These are phyloP conservation scores for Plagiodera versicolora DNA, from an alignment of 2,888 invertebrate genomes.

Conservation along the genomic window DNA sequence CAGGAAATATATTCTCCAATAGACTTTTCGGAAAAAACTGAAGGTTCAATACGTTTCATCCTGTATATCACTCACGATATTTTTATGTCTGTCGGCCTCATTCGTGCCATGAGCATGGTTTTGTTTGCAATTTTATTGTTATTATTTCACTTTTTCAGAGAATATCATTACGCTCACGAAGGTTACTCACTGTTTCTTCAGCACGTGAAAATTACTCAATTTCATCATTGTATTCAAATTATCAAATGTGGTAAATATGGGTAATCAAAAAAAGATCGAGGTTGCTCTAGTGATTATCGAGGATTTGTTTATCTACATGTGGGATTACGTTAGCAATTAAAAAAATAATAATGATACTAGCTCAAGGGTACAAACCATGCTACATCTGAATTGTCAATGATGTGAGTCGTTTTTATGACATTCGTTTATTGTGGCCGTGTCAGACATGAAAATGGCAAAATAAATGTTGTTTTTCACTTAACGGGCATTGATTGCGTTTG, in stretches of 20 bases:
- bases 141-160: not conserved
- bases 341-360: not conserved
- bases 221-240: constrained; percentile 1
- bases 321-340: not conserved
- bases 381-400: not conserved
- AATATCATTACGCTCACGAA: not conserved
- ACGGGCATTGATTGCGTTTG: not conserved
- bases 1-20: too few relatives aligned
- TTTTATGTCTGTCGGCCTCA: too few relatives aligned
- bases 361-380: not conserved
- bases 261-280: not conserved
- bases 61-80: too few relatives aligned
- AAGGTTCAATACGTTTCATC: too few relatives aligned
- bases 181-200: not conserved
- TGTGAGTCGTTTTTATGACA: too few relatives aligned
- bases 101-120: too few relatives aligned
- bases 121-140: not conserved
- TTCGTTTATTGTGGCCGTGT: too few relatives aligned
- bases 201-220: not conserved
- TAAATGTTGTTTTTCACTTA: not conserved
- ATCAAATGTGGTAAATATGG: not conserved
- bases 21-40: too few relatives aligned
- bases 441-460: too few relatives aligned
- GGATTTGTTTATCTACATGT: not conserved
- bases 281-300: not conserved